Evolutionary conservation across 2,888 invertebrate species (phyloP), one percentile per base, ranked within the genome.

Genomic region (Tribolium freemani): DNA sequence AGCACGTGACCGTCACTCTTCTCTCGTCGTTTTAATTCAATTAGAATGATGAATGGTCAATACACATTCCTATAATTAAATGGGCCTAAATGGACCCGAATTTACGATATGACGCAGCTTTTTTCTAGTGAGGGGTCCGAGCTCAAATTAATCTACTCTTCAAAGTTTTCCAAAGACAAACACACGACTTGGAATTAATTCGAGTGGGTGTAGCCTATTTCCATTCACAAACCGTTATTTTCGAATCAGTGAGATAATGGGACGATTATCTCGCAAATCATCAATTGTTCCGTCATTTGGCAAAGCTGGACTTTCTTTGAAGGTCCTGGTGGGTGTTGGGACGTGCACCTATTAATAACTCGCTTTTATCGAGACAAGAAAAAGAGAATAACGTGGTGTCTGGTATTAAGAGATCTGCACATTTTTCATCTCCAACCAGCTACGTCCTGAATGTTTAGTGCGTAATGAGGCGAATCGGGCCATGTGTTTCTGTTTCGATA

Each of bases 31-130:
- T 67, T 67, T 56, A 56, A 67, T 67, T 67, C 67, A 67, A 56
- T 67, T 67, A 67, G 10, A 38, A 21, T 68, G 68, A 68, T 57
- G 45, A 68, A 68, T 57, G 56, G 57, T 51, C 51, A 58, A 68
- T 68, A 58, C 45, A 45, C 26, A 26, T 58, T 45, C 45, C 3
- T 16, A 51, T 50, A 53, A 61, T 61, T 61, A 61, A 61, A 61
- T 61, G 26, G 61, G 10, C 50, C 61, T 61, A 61, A 30, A 61
- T 61, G 21, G 26, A n/a, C 13, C 16, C 20, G 10, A 20, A 61
- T 50, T 26, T 48, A 45, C n/a, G 10, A 10, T 9, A 8, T 50
- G 61, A 61, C 61, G 50, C 11, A 58, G 45, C 45, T 20, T 53
- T 20, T 53, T 53, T 53, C 26, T 26, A 26, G 26, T 1, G 4